These are phyloP conservation scores for Lepilemur septentrionalis DNA, from an alignment of 2,797 vertebrate species.

Conservation along the genomic window DNA sequence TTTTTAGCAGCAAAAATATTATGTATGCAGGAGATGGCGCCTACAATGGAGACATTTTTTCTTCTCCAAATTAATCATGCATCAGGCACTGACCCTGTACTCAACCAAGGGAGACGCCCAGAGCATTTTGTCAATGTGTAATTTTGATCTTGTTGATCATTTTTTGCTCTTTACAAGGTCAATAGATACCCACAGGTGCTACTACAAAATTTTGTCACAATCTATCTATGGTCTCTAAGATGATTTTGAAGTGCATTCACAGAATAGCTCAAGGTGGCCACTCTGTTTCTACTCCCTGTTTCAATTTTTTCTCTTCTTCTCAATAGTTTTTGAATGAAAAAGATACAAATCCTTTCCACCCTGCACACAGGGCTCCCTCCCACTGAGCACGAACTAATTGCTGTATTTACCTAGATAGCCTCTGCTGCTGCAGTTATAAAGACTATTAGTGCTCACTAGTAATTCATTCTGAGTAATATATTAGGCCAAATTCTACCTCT, in stretches of 20 bases:
- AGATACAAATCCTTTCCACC: conserved; percentile 44
- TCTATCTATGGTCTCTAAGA: neutral
- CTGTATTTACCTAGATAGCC: conserved; percentile 40
- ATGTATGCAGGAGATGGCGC: neutral
- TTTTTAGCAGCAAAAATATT: neutral
- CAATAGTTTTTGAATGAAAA: conserved; percentile 56
- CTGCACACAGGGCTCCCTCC: neutral
- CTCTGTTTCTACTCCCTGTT: conserved; percentile 4
- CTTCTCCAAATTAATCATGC: neutral
- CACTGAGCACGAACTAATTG: conserved; percentile 54
- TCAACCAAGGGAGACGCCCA: neutral
- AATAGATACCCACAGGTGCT: neutral
- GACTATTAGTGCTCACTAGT: conserved; percentile 44
- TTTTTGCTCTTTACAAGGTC: neutral
- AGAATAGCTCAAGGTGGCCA: neutral
- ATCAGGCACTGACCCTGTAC: neutral
- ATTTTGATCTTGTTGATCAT: neutral
- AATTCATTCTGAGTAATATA: conserved; percentile 62
- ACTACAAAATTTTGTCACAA: neutral
- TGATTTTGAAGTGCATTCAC: neutral
- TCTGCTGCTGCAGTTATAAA: conserved; percentile 49
- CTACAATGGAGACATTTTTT: neutral
- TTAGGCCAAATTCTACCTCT: conserved; percentile 43
- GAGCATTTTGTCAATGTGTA: neutral
- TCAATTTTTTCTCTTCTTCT: conserved; percentile 43